Base-by-base conservation (phyloP, 2,113 vertebrate genomes). In the Phalacrocorax carbo region DNA sequence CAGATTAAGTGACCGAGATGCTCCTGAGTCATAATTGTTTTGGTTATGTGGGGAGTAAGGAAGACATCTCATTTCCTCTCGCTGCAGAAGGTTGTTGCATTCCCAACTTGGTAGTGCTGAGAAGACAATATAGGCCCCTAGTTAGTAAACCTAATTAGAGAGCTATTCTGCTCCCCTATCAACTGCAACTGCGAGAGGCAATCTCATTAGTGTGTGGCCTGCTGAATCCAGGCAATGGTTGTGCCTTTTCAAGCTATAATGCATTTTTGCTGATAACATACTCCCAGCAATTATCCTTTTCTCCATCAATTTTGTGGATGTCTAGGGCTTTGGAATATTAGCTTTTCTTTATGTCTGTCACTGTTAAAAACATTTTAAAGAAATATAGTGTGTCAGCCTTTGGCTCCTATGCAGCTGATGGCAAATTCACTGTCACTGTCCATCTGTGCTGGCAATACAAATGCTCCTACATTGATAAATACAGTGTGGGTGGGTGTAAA, bases 171-270 rank as follows among this genome's bases (percentile, higher is more conserved):
- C 82, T 95, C 78, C 64, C 58, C 57, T 38, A 51, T 94, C 90
- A 95, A 30, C 48, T 88, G 72, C 77, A 80, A 69, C 48, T 13
- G 71, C 0, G 21, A 46, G 52, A 64, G 40, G 60, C 93, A 73
- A 89, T 91, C 76, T 96, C 88, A 86, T 96, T 88, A 88, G 76
- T 9, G 46, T 52, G 38, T 81, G 88, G 93, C 80, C 82, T 90
- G 92, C 83, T 89, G 70, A 75, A 97, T 27, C 40, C 77, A 86
- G 65, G 44, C 93, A 27, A 13, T 17, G 61, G 71, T 76, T 79
- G 60, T 66, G 48, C 81, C 60, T 83, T 93, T 88, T 65, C 73
- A 72, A 49, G 60, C 80, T 57, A 23, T 55, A 90, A 69, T 71
- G 38, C 32, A 1, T 71, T 82, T 90, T 90, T 77, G 71, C 88